A percentile compares a stretch with the other conserved stretches of the same genome.
Conservation (phyloP, 2,888 invertebrate species). For the Scaptomyza tumidula region DNA sequence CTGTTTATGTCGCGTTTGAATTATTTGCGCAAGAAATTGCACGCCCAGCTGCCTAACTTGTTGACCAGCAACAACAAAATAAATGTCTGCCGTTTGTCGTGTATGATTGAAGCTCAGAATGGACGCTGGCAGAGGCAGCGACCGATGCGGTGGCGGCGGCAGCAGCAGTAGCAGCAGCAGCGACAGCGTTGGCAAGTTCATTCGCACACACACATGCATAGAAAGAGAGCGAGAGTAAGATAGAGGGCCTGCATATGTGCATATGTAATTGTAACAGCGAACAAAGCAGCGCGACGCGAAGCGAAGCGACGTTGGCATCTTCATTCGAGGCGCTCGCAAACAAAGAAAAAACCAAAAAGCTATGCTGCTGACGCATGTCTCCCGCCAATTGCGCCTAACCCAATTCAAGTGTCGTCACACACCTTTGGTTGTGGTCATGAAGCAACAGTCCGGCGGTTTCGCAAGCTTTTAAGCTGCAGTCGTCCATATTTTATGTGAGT, state of each 20-base stretch:
- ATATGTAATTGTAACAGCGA: conserved; percentile 37
- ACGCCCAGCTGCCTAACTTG: conserved; percentile 58
- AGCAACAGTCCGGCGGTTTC: conserved; percentile 14
- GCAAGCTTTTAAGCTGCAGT: conserved; percentile 39
- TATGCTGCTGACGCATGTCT: conserved; percentile 51
- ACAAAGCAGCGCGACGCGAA: not conserved
- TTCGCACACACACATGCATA: not conserved
- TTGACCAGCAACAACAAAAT: conserved; percentile 69
- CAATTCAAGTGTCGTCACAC: conserved; percentile 69
- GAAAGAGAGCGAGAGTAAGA: not conserved
- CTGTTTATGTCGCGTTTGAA: not conserved
- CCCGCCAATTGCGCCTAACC: conserved; percentile 69
- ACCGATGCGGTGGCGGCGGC: conserved; percentile 15
- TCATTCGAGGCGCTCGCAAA: conserved; percentile 13
- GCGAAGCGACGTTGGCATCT: conserved; percentile 23
- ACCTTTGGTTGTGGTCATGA: conserved; percentile 49
- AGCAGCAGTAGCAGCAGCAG: conserved; percentile 6
- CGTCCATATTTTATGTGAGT: not conserved
- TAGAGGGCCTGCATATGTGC: conserved; percentile 14
- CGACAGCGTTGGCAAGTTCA: conserved; percentile 14
- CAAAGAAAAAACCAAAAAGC: conserved; percentile 40
- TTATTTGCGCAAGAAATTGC: conserved; percentile 45
- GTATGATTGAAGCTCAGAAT: conserved; percentile 73
- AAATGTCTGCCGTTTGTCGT: conserved; percentile 44
- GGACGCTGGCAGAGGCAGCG: conserved; percentile 40